Conservation (phyloP, 2,888 invertebrate species). For the Hydrotaea diabolus region DNA sequence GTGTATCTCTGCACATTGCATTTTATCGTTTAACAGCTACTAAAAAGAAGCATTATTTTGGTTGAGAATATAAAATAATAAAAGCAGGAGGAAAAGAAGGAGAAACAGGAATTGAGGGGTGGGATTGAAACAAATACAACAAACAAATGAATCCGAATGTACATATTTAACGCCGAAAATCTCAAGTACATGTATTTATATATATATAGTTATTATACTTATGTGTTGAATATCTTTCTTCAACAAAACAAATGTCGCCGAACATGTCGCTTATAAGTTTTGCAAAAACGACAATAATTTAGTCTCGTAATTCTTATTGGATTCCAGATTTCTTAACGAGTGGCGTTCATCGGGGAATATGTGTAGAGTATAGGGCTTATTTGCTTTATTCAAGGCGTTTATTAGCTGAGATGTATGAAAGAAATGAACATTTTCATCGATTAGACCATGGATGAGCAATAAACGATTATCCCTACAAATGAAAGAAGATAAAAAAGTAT, state of each 20-base stretch:
- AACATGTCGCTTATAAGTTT: constrained; percentile 83
- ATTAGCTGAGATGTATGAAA: constrained; percentile 96
- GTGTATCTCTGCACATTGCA: constrained; percentile 27
- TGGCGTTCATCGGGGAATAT: constrained; percentile 98
- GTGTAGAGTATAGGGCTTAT: constrained; percentile 97
- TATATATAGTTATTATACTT: constrained; percentile 32
- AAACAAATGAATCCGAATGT: constrained; percentile 56
- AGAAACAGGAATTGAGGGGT: constrained; percentile 35
- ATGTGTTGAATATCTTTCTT: constrained; percentile 32
- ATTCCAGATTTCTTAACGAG: constrained; percentile 94
- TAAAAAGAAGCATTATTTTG: constrained; percentile 50
- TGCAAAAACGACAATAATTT: constrained; percentile 95
- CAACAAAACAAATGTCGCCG: constrained; percentile 22
- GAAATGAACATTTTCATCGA: constrained; percentile 99
- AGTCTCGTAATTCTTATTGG: constrained; percentile 98
- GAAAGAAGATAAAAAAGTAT: too few relatives aligned
- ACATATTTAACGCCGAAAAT: constrained; percentile 60
- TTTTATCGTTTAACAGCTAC: constrained; percentile 45
- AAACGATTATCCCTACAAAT: constrained; percentile 89
- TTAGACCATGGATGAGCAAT: constrained; percentile 97
- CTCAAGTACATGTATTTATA: constrained; percentile 51
- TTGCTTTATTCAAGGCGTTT: constrained; percentile 93
- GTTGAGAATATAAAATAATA: constrained; percentile 37
- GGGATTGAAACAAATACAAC: constrained; percentile 57
- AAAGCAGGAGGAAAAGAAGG: constrained; percentile 19